Conservation (phyloP, 2,888 invertebrate genomes). For the Dynastes hyllus region DNA sequence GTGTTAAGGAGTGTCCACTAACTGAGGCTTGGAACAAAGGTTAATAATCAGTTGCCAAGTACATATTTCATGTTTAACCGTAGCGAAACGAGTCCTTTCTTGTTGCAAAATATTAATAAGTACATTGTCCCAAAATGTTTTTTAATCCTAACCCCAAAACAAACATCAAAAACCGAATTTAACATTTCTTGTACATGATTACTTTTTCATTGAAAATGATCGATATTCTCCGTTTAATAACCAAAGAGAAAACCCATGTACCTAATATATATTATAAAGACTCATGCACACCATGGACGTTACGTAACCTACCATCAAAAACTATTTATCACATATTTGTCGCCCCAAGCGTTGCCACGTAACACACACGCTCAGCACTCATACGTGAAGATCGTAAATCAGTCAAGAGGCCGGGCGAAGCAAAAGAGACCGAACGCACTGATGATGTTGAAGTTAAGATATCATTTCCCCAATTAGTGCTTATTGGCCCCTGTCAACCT, state of each 20-base stretch:
- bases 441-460: slow-evolving; percentile 23
- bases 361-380: neutral
- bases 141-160: too few relatives aligned
- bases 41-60: too few relatives aligned
- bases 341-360: neutral
- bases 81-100: too few relatives aligned
- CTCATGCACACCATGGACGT: neutral
- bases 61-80: too few relatives aligned
- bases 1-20: too few relatives aligned
- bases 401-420: neutral
- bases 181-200: neutral
- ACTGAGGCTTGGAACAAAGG: too few relatives aligned
- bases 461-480: slow-evolving; percentile 21
- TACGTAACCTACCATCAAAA: slow-evolving; percentile 3
- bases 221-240: slow-evolving; percentile 1
- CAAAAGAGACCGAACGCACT: neutral
- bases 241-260: neutral
- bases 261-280: neutral
- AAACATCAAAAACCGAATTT: too few relatives aligned
- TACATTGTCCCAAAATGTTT: too few relatives aligned
- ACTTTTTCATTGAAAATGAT: neutral
- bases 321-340: slow-evolving; percentile 9
- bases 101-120: too few relatives aligned
- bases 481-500: too few relatives aligned
- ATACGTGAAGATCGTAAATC: neutral